Conservation (phyloP, 2,797 vertebrate species). For the Fistularia tabacaria region DNA sequence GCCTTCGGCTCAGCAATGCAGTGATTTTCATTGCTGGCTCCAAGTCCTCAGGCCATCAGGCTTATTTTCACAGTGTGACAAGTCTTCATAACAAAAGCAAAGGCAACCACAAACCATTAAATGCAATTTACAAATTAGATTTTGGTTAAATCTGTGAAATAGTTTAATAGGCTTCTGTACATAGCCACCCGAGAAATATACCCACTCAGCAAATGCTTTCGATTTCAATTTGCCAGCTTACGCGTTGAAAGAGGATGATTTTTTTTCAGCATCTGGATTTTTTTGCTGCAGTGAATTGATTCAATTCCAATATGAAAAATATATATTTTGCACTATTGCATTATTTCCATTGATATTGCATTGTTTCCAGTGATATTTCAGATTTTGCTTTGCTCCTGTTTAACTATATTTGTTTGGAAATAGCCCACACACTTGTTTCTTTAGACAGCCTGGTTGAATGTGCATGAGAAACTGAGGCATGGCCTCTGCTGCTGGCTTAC, state of each 20-base stretch:
- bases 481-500: conserved; percentile 56
- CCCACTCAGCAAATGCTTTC: conserved; percentile 58
- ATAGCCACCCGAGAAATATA: conserved; percentile 42
- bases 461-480: conserved; percentile 64
- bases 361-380: conserved; percentile 15
- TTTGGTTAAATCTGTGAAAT: conserved; percentile 60
- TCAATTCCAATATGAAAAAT: conserved; percentile 7
- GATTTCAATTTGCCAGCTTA: conserved; percentile 46
- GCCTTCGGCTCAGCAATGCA: conserved; percentile 43
- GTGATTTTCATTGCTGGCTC: conserved; percentile 70
- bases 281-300: conserved; percentile 2
- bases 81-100: conserved; percentile 64
- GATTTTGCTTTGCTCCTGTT: conserved; percentile 7
- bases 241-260: conserved; percentile 29
- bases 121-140: conserved; percentile 69
- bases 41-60: conserved; percentile 69
- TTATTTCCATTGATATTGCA: neutral
- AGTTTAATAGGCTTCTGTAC: conserved; percentile 41
- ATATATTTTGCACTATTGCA: neutral
- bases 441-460: conserved; percentile 51
- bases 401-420: conserved; percentile 22
- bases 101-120: conserved; percentile 64
- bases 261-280: conserved; percentile 2
- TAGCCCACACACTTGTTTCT: conserved; percentile 45
- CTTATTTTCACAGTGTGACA: conserved; percentile 72